Conservation (phyloP, 92 coral and sea anemone genomes). For the Parazoanthus darwini region DNA sequence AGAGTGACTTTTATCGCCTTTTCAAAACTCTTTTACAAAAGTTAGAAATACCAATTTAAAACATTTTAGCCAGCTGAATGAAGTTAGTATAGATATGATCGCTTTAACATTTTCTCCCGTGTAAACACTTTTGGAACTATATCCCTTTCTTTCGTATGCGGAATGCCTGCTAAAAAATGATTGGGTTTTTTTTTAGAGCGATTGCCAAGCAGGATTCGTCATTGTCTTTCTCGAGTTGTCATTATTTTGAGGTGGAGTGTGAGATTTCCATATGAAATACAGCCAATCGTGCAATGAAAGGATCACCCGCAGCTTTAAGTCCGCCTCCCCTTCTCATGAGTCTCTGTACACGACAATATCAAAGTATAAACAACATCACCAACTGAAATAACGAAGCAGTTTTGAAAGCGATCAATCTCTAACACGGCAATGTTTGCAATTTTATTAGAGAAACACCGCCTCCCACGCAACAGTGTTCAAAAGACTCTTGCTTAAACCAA, state of each 20-base stretch:
- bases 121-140: background rate
- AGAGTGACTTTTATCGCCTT: background rate
- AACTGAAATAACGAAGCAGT: background rate
- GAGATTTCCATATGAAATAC: conserved; percentile 24
- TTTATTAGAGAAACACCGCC: background rate
- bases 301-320: conserved; percentile 29
- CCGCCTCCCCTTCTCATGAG: conserved; percentile 31
- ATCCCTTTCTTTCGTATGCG: background rate
- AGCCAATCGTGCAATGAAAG: conserved; percentile 1
- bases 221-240: conserved; percentile 19
- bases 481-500: background rate
- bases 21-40: background rate
- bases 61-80: background rate
- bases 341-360: conserved; percentile 20
- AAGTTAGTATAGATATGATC: background rate
- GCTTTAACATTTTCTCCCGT: background rate
- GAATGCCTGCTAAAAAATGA: background rate
- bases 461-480: conserved; percentile 10
- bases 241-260: conserved; percentile 1
- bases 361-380: background rate
- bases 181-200: background rate
- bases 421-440: conserved; percentile 16
- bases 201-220: background rate
- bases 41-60: background rate
- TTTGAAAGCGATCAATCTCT: conserved; percentile 27